Percentiles rank a stretch among this genome's conserved stretches.
Conservation (phyloP, 2,888 invertebrate genomes). For the Pilophorus perplexus region DNA sequence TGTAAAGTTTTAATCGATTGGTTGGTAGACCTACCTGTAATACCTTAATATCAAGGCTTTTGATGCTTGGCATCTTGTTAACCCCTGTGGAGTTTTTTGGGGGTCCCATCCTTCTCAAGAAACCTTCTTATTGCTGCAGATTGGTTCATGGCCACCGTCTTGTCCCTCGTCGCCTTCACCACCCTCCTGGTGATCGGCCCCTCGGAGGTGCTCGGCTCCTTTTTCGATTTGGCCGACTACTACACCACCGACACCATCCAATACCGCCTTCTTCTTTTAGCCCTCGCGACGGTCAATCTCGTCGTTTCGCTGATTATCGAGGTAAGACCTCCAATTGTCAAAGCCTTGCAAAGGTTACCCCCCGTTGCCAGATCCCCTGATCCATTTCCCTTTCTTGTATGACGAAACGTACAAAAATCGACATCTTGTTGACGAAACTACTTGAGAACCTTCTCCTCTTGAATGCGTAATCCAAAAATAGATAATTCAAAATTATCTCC, state of each 20-base stretch:
- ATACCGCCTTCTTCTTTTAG: constrained; percentile 55
- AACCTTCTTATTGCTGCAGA: too few relatives aligned
- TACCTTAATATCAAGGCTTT: too few relatives aligned
- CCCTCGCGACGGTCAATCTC: constrained; percentile 61
- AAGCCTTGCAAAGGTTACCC: background rate
- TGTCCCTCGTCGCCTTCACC: constrained; percentile 59
- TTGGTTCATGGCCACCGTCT: constrained; percentile 59
- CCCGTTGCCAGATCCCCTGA: background rate
- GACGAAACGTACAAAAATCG: too few relatives aligned
- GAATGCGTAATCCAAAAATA: too few relatives aligned
- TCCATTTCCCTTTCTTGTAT: background rate
- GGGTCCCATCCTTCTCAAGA: too few relatives aligned
- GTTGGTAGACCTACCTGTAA: too few relatives aligned
- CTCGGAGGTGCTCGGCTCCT: constrained; percentile 56
- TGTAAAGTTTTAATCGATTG: too few relatives aligned
- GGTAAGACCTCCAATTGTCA: constrained; percentile 53
- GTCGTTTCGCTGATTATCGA: constrained; percentile 61
- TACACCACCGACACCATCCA: constrained; percentile 42
- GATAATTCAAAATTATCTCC: too few relatives aligned
- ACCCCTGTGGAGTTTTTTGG: too few relatives aligned
- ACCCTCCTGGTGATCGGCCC: constrained; percentile 61
- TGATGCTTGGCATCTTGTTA: too few relatives aligned
- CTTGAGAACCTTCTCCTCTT: too few relatives aligned
- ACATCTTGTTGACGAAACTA: too few relatives aligned
- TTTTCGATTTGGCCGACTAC: constrained; percentile 57